Percentiles rank a stretch among this genome's conserved stretches.
phyloP scores from a whole-genome alignment of 2,113 vertebrate species.

The Solea senegalensis region DNA sequence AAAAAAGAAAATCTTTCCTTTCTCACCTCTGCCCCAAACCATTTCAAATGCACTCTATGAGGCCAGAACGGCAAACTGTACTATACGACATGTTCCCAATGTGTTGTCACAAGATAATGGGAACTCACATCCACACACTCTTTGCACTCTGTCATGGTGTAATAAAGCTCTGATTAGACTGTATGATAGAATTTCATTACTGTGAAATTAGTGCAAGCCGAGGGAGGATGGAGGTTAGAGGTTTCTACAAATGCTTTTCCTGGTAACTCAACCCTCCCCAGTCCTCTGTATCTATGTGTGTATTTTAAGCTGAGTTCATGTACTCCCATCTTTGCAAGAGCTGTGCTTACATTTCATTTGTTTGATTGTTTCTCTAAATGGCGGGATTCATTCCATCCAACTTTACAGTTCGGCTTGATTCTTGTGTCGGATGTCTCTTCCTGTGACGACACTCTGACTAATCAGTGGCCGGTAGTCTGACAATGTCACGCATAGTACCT shows the following conservation, averaged over 20 bases:
- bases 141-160: conserved; percentile 24
- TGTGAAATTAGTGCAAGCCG: conserved; percentile 32
- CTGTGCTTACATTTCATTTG: conserved; percentile 8
- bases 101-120: neutral
- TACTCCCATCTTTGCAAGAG: conserved; percentile 4
- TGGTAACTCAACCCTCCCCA: conserved; percentile 7
- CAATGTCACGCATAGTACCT: too few species aligned
- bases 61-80: conserved; percentile 6
- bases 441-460: too few species aligned
- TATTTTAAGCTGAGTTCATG: neutral
- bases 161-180: conserved; percentile 66
- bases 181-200: conserved; percentile 65
- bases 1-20: too few species aligned
- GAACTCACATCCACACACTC: conserved; percentile 1
- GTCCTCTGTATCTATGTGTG: neutral
- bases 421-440: too few species aligned
- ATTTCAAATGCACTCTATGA: neutral
- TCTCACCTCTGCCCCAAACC: neutral
- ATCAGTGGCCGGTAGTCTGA: too few species aligned
- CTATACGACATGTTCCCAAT: conserved; percentile 11
- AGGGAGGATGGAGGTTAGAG: conserved; percentile 19
- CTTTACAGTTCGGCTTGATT: too few species aligned
- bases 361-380: conserved; percentile 11
- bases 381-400: too few species aligned
- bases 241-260: conserved; percentile 30